phyloP scores from a whole-genome alignment of 2,797 vertebrate species.

The Eulemur albifrons region DNA sequence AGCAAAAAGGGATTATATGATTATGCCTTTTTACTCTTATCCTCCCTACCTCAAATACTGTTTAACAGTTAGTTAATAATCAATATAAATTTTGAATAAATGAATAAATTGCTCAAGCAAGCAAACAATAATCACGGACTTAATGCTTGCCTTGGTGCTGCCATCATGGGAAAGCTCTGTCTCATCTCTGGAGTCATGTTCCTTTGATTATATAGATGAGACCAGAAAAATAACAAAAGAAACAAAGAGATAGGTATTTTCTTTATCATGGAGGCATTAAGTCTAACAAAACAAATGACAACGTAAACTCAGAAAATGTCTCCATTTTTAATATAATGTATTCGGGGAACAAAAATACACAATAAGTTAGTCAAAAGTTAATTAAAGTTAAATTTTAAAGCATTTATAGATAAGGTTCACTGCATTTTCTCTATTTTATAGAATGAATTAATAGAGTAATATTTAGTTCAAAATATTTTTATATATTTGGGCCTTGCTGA shows the following conservation, averaged over 20 bases:
- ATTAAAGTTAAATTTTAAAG: constrained; percentile 26
- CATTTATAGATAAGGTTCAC: constrained; percentile 33
- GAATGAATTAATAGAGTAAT: background rate
- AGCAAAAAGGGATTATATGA: background rate
- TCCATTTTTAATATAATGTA: background rate
- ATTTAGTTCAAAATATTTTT: constrained; percentile 39
- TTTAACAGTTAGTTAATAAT: background rate
- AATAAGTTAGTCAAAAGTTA: background rate
- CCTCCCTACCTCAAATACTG: background rate
- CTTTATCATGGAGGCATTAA: background rate
- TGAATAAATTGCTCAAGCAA: background rate
- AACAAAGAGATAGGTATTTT: background rate
- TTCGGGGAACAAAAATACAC: background rate
- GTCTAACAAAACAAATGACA: constrained; percentile 3
- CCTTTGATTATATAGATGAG: background rate
- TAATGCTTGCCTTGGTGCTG: background rate
- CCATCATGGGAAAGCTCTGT: background rate
- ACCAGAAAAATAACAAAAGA: background rate
- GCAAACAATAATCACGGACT: background rate
- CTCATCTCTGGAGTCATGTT: background rate
- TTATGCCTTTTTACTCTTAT: background rate
- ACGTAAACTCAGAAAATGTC: background rate
- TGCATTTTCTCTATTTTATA: constrained; percentile 24
- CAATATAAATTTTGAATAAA: background rate
- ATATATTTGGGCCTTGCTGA: constrained; percentile 35